Base-by-base conservation (phyloP, 1,140 invertebrate genomes). In the Acromyrmex heyeri region DNA sequence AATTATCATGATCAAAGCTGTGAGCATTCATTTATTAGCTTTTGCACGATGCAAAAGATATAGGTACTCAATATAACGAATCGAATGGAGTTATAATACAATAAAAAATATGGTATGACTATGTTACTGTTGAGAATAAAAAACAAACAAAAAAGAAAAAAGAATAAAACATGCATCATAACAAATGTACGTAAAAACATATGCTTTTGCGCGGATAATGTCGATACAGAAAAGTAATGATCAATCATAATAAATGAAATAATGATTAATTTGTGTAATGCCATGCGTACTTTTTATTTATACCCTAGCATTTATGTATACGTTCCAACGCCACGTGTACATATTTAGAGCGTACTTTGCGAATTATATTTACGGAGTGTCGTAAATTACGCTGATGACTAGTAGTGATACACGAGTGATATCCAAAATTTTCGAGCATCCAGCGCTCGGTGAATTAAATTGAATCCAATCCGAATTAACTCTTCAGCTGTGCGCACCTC, bases 201-300 rank as follows among this genome's bases (percentile, higher is more conserved):
- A n/a, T 69, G 10, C 38, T 69, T 69, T 69, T 12, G 38, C 21
- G 21, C 65, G 38, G 65, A 69, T 69, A 69, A 50, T 69, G 65
- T 69, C 65, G 65, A 24, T 24, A 69, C 38, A 24, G 34, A 69
- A 24, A 69, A 50, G 2, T 48, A 50, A 69, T 38, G 21, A 73
- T 57, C 48, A 18, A 53, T 70, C 72, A 16, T 12, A 72, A 72
- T 27, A 72, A 48, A 48, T 24, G n/a, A 8, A 24, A 50, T 21
- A 50, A 50, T 21, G 21, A 12, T 10, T 14, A 69, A 69, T 75
- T 38, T 44, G 34, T 61, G 21, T 75, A 3, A 75, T 61, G n/a
- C 44, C 55, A 38, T 38, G 30, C 14, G 34, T 14, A 38, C 21
- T 61, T 61, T 75, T 75, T 18, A 24, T 14, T 6, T 38, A n/a